Evolutionary conservation across 2,113 vertebrate species (phyloP), one percentile per base, ranked within the genome.

Genomic region (Fukomys damarensis): DNA sequence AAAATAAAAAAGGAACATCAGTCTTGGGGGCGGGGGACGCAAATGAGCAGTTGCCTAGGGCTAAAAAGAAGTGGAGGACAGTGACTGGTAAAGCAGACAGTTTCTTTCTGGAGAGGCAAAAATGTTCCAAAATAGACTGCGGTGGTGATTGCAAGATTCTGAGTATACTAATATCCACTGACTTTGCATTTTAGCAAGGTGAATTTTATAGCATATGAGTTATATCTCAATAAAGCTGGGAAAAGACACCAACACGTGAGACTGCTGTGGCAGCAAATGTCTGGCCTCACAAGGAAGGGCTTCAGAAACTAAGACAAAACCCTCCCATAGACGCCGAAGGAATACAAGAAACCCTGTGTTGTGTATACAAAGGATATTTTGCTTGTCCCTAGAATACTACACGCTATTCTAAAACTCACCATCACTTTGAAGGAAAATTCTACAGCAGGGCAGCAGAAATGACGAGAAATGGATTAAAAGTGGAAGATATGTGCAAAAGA

Each of bases 401-500:
- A 74, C 54, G 35, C 41, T 93, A n/a, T 80, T 93, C 41, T 76
- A 77, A 95, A 96, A 52, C 58, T 96, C 70, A 52, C 6, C 22
- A 70, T 79, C 30, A 77, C 58, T 26, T 35, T 1, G 43, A 61
- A 96, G 61, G 26, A 66, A 93, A 54, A 54, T 88, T 95, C 70
- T 77, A 89, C 26, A 92, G 61, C 82, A 91, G 30, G 58, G 43
- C 11, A 80, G 28, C 20, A 59, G 41, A 66, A 88, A 52, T 4
- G 35, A 77, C 12, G 26, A 76, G 54, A 86, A 84, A 79, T 4
- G 68, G 77, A 68, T 38, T 46, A 68, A 93, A 85, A 43, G 26
- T 70, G 46, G 52, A 92, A 96, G 65, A 56, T 14, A 58, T 61
- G 41, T n/a, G 35, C 35, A 7, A 19, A 72, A 85, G 26, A 74